Conservation (phyloP, 2,888 invertebrate species). For the Conus canariensis region DNA sequence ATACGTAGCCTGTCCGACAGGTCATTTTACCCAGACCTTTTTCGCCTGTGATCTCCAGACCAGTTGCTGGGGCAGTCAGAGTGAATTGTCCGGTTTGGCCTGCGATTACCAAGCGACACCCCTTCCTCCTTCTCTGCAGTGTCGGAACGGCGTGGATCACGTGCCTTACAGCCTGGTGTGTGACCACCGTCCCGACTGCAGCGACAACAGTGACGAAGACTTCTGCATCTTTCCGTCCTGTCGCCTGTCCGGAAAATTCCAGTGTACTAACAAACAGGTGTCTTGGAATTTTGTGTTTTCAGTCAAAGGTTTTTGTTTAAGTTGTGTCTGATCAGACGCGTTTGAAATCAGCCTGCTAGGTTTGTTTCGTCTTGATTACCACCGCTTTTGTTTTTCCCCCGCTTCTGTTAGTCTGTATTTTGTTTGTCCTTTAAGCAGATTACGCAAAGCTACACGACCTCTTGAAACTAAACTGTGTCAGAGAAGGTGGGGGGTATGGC, state of each 20-base stretch:
- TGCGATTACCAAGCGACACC: background rate
- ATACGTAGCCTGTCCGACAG: background rate
- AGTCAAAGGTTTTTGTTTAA: too few species aligned
- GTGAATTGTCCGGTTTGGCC: background rate
- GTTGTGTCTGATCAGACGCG: background rate
- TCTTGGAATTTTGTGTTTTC: background rate
- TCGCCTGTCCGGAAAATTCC: background rate
- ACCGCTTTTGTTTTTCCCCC: too few species aligned
- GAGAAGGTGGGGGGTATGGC: too few species aligned
- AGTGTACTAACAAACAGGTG: slow-evolving; percentile 20
- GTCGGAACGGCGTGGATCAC: background rate
- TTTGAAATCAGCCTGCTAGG: background rate
- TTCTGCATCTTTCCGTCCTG: slow-evolving; percentile 25
- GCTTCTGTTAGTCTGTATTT: too few species aligned
- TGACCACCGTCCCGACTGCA: slow-evolving; percentile 23
- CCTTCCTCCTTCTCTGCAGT: background rate
- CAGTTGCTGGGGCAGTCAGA: slow-evolving; percentile 8
- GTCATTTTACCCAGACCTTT: background rate
- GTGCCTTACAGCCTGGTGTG: slow-evolving; percentile 21
- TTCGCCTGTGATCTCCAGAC: slow-evolving; percentile 6
- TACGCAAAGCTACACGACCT: too few species aligned
- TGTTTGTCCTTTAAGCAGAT: too few species aligned
- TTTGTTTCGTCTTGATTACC: too few species aligned
- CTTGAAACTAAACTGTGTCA: too few species aligned
- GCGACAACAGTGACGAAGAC: slow-evolving; percentile 25